Base-by-base conservation (phyloP, 35 echinoderm and acorn worm genomes). In the Heliocidaris tuberculata region DNA sequence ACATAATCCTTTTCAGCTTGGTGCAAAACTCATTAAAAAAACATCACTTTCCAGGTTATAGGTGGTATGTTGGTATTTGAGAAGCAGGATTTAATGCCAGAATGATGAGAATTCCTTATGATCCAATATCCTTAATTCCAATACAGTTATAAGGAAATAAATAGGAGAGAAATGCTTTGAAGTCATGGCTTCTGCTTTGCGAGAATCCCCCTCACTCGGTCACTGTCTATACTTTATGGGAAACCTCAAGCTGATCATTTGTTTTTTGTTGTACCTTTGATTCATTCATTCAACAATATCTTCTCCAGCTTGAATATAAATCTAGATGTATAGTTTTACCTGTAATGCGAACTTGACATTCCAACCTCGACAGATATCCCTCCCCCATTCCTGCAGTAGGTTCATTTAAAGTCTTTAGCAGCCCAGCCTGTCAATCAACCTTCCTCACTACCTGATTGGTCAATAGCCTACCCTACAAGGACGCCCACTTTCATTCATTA, bases 311-410 rank as follows among this genome's bases (percentile, higher is more conserved):
- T 89, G 87, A 31, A 89, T 47, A 47, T 48, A 17, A 89, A 89
- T 48, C 31, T 32, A 89, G 87, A 32, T 47, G 87, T 48, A 89
- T 48, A 47, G 31, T 89, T 48, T 89, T 47, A 32, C 87, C 47
- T 89, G 31, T 32, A 32, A 89, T 47, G 87, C 31, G 87, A 89
- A 89, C 87, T 89, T 89, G 87, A 89, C 31, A 89, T 89, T 89
- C 87, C 87, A 48, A 32, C 87, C 31, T 19, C 12, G 31, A 47
- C 87, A 89, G 31, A 13, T n/a, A 78, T 48, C 87, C 87, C 87
- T 89, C 87, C 87, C 32, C 86, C 86, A 15, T 47, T 35, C 31
- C 12, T 89, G 5, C 87, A 89, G 87, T 89, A 13, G 65, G 21
- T 17, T 78, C 3, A n/a, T 78, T 7, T 7, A 78, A 24, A 21